Conservation (phyloP, 1,140 invertebrate genomes). For the Panonychus citri region DNA sequence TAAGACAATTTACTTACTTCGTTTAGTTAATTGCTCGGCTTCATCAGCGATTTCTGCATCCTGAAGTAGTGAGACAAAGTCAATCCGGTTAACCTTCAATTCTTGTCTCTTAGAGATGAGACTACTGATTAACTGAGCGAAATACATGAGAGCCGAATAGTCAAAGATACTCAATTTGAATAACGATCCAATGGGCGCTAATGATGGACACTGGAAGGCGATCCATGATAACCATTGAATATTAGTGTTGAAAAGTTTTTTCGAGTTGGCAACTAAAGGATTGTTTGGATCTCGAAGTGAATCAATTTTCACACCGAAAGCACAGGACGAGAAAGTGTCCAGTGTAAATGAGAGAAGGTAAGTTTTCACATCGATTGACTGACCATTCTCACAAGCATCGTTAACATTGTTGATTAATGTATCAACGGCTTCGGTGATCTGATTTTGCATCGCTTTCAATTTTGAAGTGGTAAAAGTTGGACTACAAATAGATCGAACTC, state of each 20-base stretch:
- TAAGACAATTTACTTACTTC: too few species aligned
- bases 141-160: slow-evolving; percentile 1
- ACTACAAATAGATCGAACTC: slow-evolving; percentile 15
- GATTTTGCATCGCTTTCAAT: slow-evolving; percentile 24
- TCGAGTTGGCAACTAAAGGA: slow-evolving; percentile 19
- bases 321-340: slow-evolving; percentile 33
- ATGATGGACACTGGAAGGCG: not conserved
- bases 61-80: slow-evolving; percentile 8
- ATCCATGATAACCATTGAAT: not conserved
- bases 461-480: slow-evolving; percentile 23
- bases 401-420: slow-evolving; percentile 5
- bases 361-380: slow-evolving; percentile 5
- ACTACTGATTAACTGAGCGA: slow-evolving; percentile 2
- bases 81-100: not conserved
- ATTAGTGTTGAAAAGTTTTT: slow-evolving; percentile 12
- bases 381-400: not conserved
- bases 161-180: not conserved
- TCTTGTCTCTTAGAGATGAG: slow-evolving; percentile 7
- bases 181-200: slow-evolving; percentile 1
- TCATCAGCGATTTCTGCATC: slow-evolving; percentile 1
- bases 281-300: slow-evolving; percentile 27
- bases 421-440: slow-evolving; percentile 9
- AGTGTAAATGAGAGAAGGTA: slow-evolving; percentile 26
- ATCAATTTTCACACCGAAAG: slow-evolving; percentile 32
- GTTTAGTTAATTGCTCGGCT: not conserved